Base-by-base conservation (phyloP, 92 coral and sea anemone species). In the Parazoanthus swiftii region DNA sequence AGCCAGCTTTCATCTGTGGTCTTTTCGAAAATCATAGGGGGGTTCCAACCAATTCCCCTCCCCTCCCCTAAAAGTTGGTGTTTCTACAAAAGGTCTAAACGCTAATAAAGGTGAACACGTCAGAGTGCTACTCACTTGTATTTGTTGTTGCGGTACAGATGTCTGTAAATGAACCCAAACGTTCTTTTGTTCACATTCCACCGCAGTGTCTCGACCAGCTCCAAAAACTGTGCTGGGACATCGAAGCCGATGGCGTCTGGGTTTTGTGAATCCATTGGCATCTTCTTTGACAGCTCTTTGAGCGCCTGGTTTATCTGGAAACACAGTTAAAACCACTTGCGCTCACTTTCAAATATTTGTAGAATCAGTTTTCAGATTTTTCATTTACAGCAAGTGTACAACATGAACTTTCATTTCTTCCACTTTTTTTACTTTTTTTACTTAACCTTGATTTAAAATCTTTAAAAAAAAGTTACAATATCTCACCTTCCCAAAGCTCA, bases 161-260 rank as follows among this genome's bases (percentile, higher is more conserved):
- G 38, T 23, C 86, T 82, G 58, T 82, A 82, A 15, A 66, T 39
- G 37, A 66, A 82, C 2, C 14, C n/a, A 42, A 82, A 82, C 9
- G 86, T 82, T 82, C 23, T 66, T 9, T 26, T 66, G 23, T 82
- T 43, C 76, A 82, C 86, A 16, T 82, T 50, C 86, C 86, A 82
- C 6, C 86, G 86, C 5, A 82, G 76, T 2, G 58, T 82, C 20
- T 82, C 86, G 11, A 82, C 76, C 16, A 82, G 76, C 37, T 66
- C 59, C 36, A 82, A 2, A 42, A 82, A 82, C 26, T 82, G 76
- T 39, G 35, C 86, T 0, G 86, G 59, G 1, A 59, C 54, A n/a
- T 82, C 86, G 15, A 18, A 42, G 8, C 86, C 66, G 59, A 82
- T 82, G 38, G 76, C 86, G 23, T 84, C 78, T 16, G 87, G 87